Evolutionary conservation across 2,888 invertebrate genomes (phyloP).

Genomic region (Mimumesa dahlbomi): DNA sequence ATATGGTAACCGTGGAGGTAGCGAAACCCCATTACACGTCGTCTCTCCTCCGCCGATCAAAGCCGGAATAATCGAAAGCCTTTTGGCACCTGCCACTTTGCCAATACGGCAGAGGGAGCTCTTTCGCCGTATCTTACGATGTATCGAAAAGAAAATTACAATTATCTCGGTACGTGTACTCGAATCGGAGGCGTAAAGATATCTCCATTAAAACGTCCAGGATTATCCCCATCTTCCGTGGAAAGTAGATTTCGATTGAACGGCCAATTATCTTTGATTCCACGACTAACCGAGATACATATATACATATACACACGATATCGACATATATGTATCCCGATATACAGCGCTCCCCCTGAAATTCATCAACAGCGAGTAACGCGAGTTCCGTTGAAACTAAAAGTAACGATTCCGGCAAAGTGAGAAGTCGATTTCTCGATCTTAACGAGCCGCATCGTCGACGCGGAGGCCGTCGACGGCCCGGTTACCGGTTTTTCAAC

Average conservation of each 20-base stretch:
- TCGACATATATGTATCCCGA: too few species aligned
- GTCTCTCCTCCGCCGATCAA: conserved; percentile 58
- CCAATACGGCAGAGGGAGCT: conserved; percentile 11
- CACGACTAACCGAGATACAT: too few species aligned
- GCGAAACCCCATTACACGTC: conserved; percentile 67
- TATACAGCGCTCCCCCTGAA: not conserved
- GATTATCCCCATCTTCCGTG: too few species aligned
- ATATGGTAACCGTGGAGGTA: conserved; percentile 70
- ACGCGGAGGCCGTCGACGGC: conserved; percentile 23
- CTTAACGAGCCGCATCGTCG: conserved; percentile 51
- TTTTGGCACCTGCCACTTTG: conserved; percentile 71
- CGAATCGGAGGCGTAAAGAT: too few species aligned
- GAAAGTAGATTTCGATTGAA: too few species aligned
- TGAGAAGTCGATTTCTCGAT: too few species aligned
- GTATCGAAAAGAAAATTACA: conserved; percentile 35
- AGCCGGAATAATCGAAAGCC: conserved; percentile 70
- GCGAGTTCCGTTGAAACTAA: too few species aligned
- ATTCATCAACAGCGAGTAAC: too few species aligned
- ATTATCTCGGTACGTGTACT: conserved; percentile 30
- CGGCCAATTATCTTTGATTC: too few species aligned
- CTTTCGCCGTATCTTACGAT: not conserved
- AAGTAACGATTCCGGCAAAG: too few species aligned
- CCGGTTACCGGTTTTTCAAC: conserved; percentile 55
- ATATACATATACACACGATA: too few species aligned
- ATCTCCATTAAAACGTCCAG: too few species aligned